Evolutionary conservation across 1,140 invertebrate genomes (phyloP), one percentile per base, ranked within the genome.

Genomic region (Phenacoccus solenopsis): DNA sequence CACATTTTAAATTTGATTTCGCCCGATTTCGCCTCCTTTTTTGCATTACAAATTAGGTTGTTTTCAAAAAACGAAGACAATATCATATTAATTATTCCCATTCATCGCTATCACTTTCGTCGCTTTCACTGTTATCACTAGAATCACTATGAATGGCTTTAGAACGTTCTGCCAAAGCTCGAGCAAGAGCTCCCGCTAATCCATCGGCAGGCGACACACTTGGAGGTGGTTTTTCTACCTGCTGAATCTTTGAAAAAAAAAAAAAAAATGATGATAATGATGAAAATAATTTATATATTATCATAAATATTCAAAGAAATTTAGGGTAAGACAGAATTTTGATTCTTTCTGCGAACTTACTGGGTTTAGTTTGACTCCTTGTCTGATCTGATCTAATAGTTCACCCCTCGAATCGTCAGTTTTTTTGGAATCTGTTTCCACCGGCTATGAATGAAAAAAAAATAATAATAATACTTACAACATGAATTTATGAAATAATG

Each of bases 351-450:
- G n/a, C n/a, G n/a, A 68, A 78, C 79, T 79, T 76, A 87, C 88
- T 21, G 87, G 83, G 78, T 87, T 88, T 35, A 96, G 79, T 72
- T 87, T 84, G 67, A 88, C 82, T 68, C 92, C 92, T 77, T 86
- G 85, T 73, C 89, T 81, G 74, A 94, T 95, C 76, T 92, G 86
- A 75, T 84, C 85, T 72, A 95, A 79, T 57, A 94, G 80, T 76
- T 92, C 86, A 75, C 84, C 87, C 73, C 90, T 81, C 5, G 83
- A 77, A 74, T 87, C 83, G 10, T 64, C 64, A 49, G 13, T 72
- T 27, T 70, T 72, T 2, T 70, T 71, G 12, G 71, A 57, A 56
- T 70, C 72, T 20, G 69, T 68, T 22, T 74, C 71, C 10, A 73
- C 67, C 38, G 64, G 72, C 70, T 72, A 69, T 7, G 32, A 7